Base-by-base conservation (phyloP, 1,140 invertebrate species). In the Acromyrmex heyeri region DNA sequence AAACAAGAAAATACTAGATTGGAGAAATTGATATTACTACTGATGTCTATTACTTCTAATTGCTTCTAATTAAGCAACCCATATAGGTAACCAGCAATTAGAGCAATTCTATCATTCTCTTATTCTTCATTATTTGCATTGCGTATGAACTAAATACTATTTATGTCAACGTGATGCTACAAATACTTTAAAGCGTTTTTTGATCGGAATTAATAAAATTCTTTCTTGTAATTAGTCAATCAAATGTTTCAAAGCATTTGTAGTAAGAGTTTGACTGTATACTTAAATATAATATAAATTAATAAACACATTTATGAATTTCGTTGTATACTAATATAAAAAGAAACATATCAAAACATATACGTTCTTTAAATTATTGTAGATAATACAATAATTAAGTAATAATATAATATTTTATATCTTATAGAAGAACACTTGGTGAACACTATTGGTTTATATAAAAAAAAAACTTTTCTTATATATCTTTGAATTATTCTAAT, bases 391-490 rank as follows among this genome's bases (percentile, higher is more conserved):
- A 8, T 48, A 77, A 8, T 8, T 2, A 12, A 76, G n/a, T 59
- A 59, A 10, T 44, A n/a, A 76, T 76, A 44, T 16, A 5, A 44
- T 64, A 48, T 77, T 8, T 55, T 55, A 38, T 67, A 64, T 50
- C 16, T 77, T 64, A 4, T 64, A 78, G 21, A 16, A 2, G 1
- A 61, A 34, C 14, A 64, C 21, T 57, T 12, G 12, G 18, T 78
- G 59, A 78, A 78, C 59, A 78, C 57, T 64, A 59, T 76, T 27
- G 44, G 24, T 78, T 78, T 78, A 34, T 78, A 78, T 30, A n/a
- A 78, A 78, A 78, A 44, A 38, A 38, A 44, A 34, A 27, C 10
- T 77, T 64, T 48, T 76, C 8, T 77, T 0, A 48, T 77, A 34
- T 61, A 76, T 76, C 27, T 38, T 55, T 76, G 34, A 76, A 59